A percentile compares a stretch with the other conserved stretches of the same genome.
These are phyloP conservation scores for Heliconius ethilla DNA, from an alignment of 2,888 invertebrate species.

Conservation along the genomic window DNA sequence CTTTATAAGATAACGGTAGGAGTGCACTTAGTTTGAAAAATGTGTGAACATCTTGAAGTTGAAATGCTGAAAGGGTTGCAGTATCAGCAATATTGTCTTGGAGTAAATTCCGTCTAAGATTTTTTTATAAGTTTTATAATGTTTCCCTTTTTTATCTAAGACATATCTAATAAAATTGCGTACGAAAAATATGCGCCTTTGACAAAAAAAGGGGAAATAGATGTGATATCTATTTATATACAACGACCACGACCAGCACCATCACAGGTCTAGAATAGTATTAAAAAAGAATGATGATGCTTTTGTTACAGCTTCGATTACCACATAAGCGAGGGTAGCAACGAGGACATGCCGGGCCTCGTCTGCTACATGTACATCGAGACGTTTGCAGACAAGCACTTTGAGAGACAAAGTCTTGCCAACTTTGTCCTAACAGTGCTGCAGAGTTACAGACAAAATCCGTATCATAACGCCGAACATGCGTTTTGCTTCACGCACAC, in stretches of 20 bases:
- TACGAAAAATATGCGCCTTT: too few species aligned
- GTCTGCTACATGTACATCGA: constrained; percentile 78
- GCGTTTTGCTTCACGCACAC: constrained; percentile 84
- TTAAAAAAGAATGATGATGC: not conserved
- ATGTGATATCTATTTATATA: too few species aligned
- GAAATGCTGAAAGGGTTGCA: too few species aligned
- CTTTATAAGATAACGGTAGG: not conserved
- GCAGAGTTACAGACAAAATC: constrained; percentile 76
- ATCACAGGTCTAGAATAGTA: not conserved
- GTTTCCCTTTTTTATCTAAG: too few species aligned
- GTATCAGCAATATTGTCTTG: too few species aligned
- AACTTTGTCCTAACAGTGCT: constrained; percentile 78
- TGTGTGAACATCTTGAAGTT: not conserved
- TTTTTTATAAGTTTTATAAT: too few species aligned
- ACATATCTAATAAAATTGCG: too few species aligned
- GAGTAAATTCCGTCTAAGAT: too few species aligned
- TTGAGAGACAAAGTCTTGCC: constrained; percentile 64
- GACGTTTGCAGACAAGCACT: constrained; percentile 67
- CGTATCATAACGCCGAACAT: constrained; percentile 85
- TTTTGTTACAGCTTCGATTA: constrained; percentile 75
- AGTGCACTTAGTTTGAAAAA: not conserved
- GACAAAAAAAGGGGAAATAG: too few species aligned
- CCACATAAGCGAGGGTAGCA: constrained; percentile 78
- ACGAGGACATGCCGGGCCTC: constrained; percentile 78
- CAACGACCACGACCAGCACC: too few species aligned